Evolutionary conservation across 2,113 vertebrate species (phyloP).

Genomic region (Vulpes ferrilata): DNA sequence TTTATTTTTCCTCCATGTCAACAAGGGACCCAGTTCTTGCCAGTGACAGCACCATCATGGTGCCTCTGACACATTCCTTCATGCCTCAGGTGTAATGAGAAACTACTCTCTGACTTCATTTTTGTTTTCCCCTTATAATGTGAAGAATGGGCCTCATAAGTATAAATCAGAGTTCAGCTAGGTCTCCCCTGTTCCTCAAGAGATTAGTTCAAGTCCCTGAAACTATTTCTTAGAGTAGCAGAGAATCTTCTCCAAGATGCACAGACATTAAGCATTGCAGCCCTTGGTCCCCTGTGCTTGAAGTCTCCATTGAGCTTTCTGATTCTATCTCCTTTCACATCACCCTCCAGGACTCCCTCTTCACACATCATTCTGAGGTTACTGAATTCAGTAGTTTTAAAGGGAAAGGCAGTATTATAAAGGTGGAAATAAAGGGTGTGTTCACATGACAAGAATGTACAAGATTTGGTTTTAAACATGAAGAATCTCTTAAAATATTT

Average conservation of each 20-base stretch:
- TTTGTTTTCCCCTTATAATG: background rate
- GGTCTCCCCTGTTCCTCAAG: background rate
- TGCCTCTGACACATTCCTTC: background rate
- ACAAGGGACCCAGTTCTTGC: background rate
- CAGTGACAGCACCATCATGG: background rate
- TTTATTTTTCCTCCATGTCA: background rate
- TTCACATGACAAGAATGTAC: background rate
- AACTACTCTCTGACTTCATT: background rate
- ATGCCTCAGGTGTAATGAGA: background rate
- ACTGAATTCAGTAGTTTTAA: background rate
- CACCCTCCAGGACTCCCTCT: background rate
- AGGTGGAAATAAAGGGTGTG: background rate
- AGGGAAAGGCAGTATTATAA: background rate
- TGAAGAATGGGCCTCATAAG: background rate
- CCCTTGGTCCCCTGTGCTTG: background rate
- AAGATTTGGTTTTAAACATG: background rate
- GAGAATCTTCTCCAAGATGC: background rate
- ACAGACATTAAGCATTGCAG: background rate
- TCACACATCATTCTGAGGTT: background rate
- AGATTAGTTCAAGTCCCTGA: background rate
- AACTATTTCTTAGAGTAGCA: background rate
- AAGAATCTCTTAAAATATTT: background rate
- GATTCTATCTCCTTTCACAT: background rate
- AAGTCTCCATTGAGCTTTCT: background rate
- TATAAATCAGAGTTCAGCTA: background rate